phyloP scores from a whole-genome alignment of 2,797 vertebrate genomes.

The Protosalanx chinensis region DNA sequence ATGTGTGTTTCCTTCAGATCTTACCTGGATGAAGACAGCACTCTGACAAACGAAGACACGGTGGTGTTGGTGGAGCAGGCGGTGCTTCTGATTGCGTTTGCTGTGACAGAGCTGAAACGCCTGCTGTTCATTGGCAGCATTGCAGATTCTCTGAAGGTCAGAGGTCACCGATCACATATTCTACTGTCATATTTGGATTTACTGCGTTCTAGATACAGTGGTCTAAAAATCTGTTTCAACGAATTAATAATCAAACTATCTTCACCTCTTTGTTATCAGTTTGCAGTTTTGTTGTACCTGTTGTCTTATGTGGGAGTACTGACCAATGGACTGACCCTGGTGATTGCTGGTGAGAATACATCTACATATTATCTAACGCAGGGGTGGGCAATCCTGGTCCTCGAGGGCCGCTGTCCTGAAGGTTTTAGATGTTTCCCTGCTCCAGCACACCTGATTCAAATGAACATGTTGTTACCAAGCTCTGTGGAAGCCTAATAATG shows the following conservation, averaged over 20 bases:
- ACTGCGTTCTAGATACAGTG: not conserved
- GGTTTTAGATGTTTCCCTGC: no score
- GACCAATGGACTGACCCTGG: slow-evolving; percentile 84
- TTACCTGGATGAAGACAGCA: slow-evolving; percentile 80
- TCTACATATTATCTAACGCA: not conserved
- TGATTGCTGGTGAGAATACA: slow-evolving; percentile 79
- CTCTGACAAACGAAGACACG: slow-evolving; percentile 80
- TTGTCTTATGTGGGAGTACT: slow-evolving; percentile 81
- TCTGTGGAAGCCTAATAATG: no score
- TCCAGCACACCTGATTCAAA: no score
- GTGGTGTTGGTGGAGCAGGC: slow-evolving; percentile 75
- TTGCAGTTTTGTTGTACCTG: slow-evolving; percentile 84
- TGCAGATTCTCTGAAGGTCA: slow-evolving; percentile 86
- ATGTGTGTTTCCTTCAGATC: slow-evolving; percentile 59
- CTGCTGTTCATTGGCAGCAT: slow-evolving; percentile 83
- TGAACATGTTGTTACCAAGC: no score
- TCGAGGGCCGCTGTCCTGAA: no score
- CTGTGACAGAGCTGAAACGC: slow-evolving; percentile 76
- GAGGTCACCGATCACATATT: not conserved
- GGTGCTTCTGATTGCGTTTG: slow-evolving; percentile 70
- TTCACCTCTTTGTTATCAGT: slow-evolving; percentile 63
- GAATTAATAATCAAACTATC: not conserved
- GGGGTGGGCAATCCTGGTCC: no score
- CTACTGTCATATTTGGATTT: not conserved
- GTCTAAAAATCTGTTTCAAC: no score